Conservation (phyloP, 2,113 vertebrate genomes). For the Bufo gargarizans region DNA sequence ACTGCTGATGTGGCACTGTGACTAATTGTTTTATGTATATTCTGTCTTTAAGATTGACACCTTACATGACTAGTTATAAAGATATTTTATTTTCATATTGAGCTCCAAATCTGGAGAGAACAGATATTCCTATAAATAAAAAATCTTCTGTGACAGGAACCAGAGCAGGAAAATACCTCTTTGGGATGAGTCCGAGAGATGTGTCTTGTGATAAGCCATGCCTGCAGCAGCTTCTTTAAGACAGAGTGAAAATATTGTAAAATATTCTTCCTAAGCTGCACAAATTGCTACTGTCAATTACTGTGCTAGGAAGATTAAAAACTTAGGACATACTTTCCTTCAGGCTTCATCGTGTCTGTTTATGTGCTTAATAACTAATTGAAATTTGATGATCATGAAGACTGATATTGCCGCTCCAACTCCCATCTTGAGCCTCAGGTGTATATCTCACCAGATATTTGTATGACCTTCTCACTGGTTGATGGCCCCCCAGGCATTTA, state of each 20-base stretch:
- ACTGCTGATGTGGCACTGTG: neutral
- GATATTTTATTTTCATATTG: no score
- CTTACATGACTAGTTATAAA: no score
- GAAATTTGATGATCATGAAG: neutral
- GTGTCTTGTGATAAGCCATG: neutral
- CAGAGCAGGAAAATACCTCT: neutral
- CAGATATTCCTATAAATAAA: neutral
- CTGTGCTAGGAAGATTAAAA: neutral
- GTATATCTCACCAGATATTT: neutral
- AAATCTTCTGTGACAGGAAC: neutral
- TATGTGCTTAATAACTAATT: conserved; percentile 11
- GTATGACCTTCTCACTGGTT: neutral
- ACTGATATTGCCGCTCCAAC: neutral
- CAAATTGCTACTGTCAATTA: conserved; percentile 8
- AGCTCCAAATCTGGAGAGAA: neutral
- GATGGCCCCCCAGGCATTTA: neutral
- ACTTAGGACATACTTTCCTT: neutral
- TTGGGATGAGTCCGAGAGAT: neutral
- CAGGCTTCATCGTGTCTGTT: neutral
- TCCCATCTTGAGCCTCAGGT: neutral
- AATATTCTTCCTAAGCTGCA: neutral
- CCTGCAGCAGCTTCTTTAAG: neutral
- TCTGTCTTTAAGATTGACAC: no score
- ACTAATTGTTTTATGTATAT: neutral
- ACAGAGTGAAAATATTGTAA: neutral